phyloP scores from a whole-genome alignment of 2,113 vertebrate genomes.

The Tragelaphus imberbis region DNA sequence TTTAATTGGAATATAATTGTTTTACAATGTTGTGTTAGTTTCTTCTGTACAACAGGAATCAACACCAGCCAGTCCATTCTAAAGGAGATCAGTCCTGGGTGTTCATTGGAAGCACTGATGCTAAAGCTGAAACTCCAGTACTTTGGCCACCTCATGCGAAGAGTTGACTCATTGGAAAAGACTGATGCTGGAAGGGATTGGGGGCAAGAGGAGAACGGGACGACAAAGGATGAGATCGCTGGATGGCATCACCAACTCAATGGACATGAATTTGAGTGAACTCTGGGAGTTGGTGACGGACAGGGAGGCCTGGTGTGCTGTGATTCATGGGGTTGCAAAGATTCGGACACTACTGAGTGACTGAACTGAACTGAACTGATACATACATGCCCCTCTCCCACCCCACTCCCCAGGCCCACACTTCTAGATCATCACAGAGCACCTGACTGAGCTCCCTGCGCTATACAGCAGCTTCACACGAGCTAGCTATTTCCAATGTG shows the following conservation, averaged over 20 bases:
- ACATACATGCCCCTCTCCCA: not conserved
- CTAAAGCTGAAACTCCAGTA: too few species aligned
- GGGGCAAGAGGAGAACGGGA: too few species aligned
- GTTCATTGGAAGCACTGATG: too few species aligned
- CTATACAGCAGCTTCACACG: fast-evolving
- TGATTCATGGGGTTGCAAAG: fast-evolving
- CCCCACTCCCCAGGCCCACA: not conserved
- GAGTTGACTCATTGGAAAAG: too few species aligned
- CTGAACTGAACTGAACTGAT: not conserved
- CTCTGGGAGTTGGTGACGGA: too few species aligned
- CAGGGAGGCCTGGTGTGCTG: too few species aligned
- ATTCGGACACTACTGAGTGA: fast-evolving
- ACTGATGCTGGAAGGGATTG: too few species aligned
- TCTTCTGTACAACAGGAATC: not conserved
- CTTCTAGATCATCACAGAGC: not conserved
- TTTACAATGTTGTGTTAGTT: not conserved
- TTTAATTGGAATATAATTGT: not conserved
- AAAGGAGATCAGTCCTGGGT: too few species aligned
- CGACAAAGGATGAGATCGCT: too few species aligned
- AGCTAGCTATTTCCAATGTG: not conserved
- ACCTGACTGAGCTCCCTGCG: not conserved
- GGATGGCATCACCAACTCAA: fast-evolving
- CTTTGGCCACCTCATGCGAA: too few species aligned
- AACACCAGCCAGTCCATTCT: not conserved
- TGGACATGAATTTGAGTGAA: too few species aligned